Evolutionary conservation across 2,113 vertebrate species (phyloP), one percentile per base, ranked within the genome.

Genomic region (Spermophilus dauricus): DNA sequence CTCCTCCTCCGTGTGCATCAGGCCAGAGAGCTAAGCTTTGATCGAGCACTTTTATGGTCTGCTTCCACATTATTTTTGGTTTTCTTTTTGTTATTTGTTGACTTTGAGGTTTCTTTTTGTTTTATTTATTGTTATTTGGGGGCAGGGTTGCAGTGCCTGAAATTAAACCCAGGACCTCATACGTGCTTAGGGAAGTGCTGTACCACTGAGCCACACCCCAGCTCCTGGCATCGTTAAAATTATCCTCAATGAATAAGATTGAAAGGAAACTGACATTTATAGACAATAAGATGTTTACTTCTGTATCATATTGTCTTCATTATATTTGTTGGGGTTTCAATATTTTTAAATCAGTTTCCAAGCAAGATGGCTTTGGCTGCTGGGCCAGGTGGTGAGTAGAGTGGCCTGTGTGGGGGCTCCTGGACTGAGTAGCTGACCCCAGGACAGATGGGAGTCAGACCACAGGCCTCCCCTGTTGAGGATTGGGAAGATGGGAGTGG

Each of bases 341-440:
- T 16, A 53, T 37, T 0, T 26, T 73, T 93, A 37, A 58, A 37
- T 97, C 92, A 34, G 77, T 97, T 97, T 98, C 97, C 86, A 69
- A 94, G 97, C 96, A 75, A 61, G 73, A 93, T 91, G 94, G 93
- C 94, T 37, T 65, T 92, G 95, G 92, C 97, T 88, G 75, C 94
- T 90, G 34, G 84, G 87, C 95, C 92, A 90, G 97, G 98, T 82
- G 17, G 37, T 96, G 95, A n/a, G 76, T 96, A 32, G 73, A 77
- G 94, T 69, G 94, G 65, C 98, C 97, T 80, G 94, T 32, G 67
- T 37, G 12, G 73, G 9, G 10, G 5, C 53, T 30, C 0, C 51
- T 24, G 22, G 13, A 32, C 28, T 2, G 4, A 51, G 56, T 28
- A 24, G 37, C 77, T 30, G 10, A 39, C 14, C 13, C 73, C 2